These are phyloP conservation scores for Megalops cyprinoides DNA, from an alignment of 2,797 vertebrate species.

Conservation along the genomic window DNA sequence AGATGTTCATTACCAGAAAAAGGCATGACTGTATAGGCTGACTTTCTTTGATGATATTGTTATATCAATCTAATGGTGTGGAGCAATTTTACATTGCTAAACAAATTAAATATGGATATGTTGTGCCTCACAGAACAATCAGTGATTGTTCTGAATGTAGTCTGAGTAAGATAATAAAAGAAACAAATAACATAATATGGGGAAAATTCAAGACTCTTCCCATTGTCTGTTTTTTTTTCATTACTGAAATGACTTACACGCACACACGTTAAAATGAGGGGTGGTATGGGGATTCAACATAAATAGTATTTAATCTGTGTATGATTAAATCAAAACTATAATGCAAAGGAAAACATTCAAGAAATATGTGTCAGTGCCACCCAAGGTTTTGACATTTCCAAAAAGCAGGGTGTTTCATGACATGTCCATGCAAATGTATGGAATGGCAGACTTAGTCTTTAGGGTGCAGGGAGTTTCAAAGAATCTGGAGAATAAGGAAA, in stretches of 20 bases:
- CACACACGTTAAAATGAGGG: conserved; percentile 34
- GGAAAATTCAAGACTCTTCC: conserved; percentile 39
- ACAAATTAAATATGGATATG: background rate
- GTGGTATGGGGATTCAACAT: conserved; percentile 37
- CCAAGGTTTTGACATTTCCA: background rate
- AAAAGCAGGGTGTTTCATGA: background rate
- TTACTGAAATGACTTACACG: conserved; percentile 46
- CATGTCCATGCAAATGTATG: background rate
- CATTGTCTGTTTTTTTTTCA: conserved; percentile 23
- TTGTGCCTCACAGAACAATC: background rate
- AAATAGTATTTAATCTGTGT: conserved; percentile 52
- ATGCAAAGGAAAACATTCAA: conserved; percentile 34
- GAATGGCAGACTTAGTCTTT: background rate
- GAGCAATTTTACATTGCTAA: too few species aligned
- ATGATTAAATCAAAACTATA: conserved; percentile 48
- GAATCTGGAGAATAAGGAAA: background rate
- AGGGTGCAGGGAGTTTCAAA: background rate
- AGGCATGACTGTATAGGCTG: background rate
- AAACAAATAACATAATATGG: conserved; percentile 43
- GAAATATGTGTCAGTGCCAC: conserved; percentile 23
- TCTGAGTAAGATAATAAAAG: conserved; percentile 31
- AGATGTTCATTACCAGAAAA: background rate
- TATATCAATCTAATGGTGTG: too few species aligned
- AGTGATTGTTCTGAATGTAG: background rate
- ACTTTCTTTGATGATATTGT: background rate